These are phyloP conservation scores for Patella caerulea DNA, from an alignment of 2,888 invertebrate species.

Conservation along the genomic window DNA sequence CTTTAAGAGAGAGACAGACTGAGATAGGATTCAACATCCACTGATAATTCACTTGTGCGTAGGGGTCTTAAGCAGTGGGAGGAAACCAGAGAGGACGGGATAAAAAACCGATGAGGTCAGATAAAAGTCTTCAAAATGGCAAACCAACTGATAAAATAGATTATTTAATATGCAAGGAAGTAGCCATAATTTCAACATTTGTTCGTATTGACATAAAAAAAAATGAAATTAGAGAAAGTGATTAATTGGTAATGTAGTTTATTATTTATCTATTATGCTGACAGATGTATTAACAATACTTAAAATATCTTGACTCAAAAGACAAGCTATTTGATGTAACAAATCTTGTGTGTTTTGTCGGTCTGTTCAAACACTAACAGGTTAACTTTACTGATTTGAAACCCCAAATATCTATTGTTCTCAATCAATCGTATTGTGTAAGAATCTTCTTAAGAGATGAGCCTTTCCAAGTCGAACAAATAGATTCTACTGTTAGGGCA, in stretches of 20 bases:
- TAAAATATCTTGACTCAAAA: neutral
- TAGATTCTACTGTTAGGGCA: conserved; percentile 35
- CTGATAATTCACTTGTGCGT: no score
- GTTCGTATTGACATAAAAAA: no score
- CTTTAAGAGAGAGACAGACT: no score
- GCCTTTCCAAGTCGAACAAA: conserved; percentile 29
- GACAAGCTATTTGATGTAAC: neutral
- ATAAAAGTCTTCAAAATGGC: no score
- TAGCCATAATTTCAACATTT: no score
- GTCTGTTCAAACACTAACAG: conserved; percentile 4
- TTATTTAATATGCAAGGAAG: no score
- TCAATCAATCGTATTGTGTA: conserved; percentile 11
- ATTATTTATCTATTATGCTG: neutral
- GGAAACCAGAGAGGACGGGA: no score
- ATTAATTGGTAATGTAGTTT: neutral
- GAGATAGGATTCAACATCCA: no score
- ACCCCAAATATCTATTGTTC: conserved; percentile 1
- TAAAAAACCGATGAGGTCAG: no score
- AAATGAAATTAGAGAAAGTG: no score
- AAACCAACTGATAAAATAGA: no score
- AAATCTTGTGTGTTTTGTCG: conserved; percentile 7
- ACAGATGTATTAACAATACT: conserved; percentile 4
- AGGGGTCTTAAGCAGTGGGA: no score
- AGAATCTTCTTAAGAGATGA: conserved; percentile 21
- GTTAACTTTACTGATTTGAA: conserved; percentile 7